Base-by-base conservation (phyloP, 2,888 invertebrate species). In the Ichneumon xanthorius region DNA sequence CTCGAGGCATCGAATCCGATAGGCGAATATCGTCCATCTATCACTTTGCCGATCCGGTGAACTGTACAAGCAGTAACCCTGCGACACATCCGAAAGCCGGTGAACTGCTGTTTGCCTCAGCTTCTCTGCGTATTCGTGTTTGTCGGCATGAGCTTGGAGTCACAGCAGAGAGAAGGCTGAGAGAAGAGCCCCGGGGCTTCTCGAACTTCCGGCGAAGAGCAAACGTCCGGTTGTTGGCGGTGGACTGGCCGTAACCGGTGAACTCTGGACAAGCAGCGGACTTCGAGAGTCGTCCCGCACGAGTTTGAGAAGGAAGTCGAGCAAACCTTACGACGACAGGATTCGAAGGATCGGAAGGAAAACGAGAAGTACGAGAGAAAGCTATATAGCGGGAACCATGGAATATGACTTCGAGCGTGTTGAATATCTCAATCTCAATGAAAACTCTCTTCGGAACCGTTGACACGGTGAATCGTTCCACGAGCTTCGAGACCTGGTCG, bases 181-280 rank as follows among this genome's bases (percentile, higher is more conserved):
- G 40, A 40, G 71, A 71, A 50, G 78, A 70, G 50, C 19, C 33
- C 48, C 58, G 71, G 82, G 82, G 33, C 61, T 82, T 67, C 50
- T 30, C 70, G n/a, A 85, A 85, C 85, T 85, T 82, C 67, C 76
- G 71, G 50, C 45, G 50, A 76, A 80, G 75, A 72, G 75, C 71
- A 82, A 85, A 72, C 79, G 58, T 85, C 76, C 85, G 71, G 84
- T 76, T 71, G 76, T 61, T 79, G 70, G 67, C 37, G 53, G 71
- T 22, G 19, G 55, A 16, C 37, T 5, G 14, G 22, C 58, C 58
- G 58, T 58, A 22, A 11, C 58, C 58, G 58, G 22, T 58, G 58
- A 58, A 58, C 58, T 22, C 45, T 14, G 45, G 14, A 45, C 45
- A 26, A 58, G 58, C 58, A 58, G 26, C 22, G 58, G 58, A 11